Evolutionary conservation across 30 jellyfish, hydroid and myxozoan genomes (phyloP).

Genomic region (Rhopilema esculentum): DNA sequence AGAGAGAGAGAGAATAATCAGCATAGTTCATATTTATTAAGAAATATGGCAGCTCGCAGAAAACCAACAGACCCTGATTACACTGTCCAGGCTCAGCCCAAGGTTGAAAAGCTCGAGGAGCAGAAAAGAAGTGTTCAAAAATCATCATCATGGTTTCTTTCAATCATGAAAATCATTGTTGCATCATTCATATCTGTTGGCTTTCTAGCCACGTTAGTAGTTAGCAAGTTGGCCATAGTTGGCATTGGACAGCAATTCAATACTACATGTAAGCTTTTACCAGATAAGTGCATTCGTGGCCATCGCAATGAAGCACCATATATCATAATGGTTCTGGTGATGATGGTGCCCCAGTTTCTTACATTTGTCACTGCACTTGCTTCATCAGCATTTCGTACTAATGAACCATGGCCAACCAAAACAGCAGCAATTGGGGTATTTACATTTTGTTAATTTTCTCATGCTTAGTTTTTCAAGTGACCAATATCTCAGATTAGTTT

Average conservation of each 20-base stretch:
- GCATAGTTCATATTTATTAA: background rate
- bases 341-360: slow-evolving; percentile 82
- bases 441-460: background rate
- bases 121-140: slow-evolving; percentile 17
- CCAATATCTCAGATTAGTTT: background rate
- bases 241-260: slow-evolving; percentile 64
- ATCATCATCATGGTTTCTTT: slow-evolving; percentile 56
- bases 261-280: background rate
- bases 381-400: slow-evolving; percentile 60
- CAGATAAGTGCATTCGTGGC: slow-evolving; percentile 3
- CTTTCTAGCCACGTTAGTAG: slow-evolving; percentile 37
- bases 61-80: background rate
- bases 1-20: background rate
- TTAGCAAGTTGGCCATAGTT: slow-evolving; percentile 70
- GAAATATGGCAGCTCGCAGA: background rate
- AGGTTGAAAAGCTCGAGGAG: slow-evolving; percentile 61
- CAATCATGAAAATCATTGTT: slow-evolving; percentile 50
- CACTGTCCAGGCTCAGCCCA: slow-evolving; percentile 60
- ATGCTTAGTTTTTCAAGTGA: background rate
- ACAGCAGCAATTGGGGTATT: slow-evolving; percentile 67
- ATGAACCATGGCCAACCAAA: slow-evolving; percentile 80
- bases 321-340: slow-evolving; percentile 63
- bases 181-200: slow-evolving; percentile 56
- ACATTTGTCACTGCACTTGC: slow-evolving; percentile 50
- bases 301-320: slow-evolving; percentile 44